Evolutionary conservation across 1,140 invertebrate species (phyloP).

Genomic region (Geopemphigus sp.): DNA sequence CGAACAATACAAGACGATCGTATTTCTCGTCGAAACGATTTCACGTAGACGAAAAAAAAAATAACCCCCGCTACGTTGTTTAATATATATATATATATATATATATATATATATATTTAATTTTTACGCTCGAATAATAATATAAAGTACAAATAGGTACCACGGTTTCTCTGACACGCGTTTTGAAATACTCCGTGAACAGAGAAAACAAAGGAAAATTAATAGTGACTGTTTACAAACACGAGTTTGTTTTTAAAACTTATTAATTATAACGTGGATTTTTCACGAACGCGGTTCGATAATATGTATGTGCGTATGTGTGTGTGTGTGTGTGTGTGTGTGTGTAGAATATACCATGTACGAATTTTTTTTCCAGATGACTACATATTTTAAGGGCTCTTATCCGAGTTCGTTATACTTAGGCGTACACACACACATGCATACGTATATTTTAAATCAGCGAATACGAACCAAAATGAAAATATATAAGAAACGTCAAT

Average conservation of each 20-base stretch:
- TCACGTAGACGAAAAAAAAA: neutral
- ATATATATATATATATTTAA: too few species aligned
- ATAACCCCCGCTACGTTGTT: too few species aligned
- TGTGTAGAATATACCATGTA: neutral
- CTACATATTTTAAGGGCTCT: conserved; percentile 1
- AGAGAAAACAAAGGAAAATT: too few species aligned
- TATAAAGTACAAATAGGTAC: too few species aligned
- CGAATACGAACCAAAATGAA: conserved; percentile 16
- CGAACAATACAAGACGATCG: conserved; percentile 8
- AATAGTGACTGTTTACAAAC: too few species aligned
- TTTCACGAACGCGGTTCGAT: neutral
- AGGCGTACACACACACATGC: neutral
- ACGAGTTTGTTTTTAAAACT: too few species aligned
- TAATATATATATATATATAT: too few species aligned
- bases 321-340: neutral
- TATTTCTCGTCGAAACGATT: neutral
- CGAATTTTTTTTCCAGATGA: neutral
- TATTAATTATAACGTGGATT: too few species aligned
- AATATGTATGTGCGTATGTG: neutral
- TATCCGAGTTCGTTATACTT: conserved; percentile 14
- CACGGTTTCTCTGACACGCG: too few species aligned
- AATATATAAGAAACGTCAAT: conserved; percentile 38
- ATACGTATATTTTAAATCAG: conserved; percentile 2
- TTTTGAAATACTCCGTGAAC: too few species aligned
- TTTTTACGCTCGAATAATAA: too few species aligned